Percentiles rank a stretch among this genome's conserved stretches.
These are phyloP conservation scores for Calcarius ornatus DNA, from an alignment of 2,113 vertebrate species.

Conservation along the genomic window DNA sequence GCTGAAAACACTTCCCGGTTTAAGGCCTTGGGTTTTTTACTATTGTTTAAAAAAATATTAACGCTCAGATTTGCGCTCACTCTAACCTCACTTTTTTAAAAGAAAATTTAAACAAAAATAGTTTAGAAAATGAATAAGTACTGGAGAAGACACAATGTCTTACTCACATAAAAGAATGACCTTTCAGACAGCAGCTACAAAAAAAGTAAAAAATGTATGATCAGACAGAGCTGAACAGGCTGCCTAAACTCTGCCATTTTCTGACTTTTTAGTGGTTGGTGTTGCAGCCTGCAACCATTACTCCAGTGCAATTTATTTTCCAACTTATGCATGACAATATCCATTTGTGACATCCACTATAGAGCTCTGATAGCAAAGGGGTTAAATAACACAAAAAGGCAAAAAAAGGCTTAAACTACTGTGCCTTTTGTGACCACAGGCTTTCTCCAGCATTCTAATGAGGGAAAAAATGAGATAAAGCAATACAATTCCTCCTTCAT, in stretches of 20 bases:
- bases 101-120: neutral
- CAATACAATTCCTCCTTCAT: constrained; percentile 27
- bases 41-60: neutral
- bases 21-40: neutral
- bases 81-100: neutral
- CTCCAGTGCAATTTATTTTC: neutral
- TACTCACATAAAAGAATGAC: neutral
- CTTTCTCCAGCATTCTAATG: constrained; percentile 17
- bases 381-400: constrained; percentile 11
- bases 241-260: neutral
- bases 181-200: neutral
- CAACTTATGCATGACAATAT: neutral
- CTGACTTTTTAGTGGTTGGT: neutral
- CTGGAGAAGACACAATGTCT: neutral
- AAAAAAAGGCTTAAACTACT: neutral
- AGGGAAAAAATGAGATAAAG: constrained; percentile 26
- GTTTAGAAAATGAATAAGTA: neutral
- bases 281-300: neutral
- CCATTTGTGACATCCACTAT: neutral
- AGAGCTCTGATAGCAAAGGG: neutral
- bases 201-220: neutral
- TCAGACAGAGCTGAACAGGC: neutral
- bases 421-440: neutral
- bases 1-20: neutral
- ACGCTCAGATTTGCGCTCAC: neutral